Evolutionary conservation across 2,113 vertebrate genomes (phyloP).

Genomic region (Siphamia tubifer): DNA sequence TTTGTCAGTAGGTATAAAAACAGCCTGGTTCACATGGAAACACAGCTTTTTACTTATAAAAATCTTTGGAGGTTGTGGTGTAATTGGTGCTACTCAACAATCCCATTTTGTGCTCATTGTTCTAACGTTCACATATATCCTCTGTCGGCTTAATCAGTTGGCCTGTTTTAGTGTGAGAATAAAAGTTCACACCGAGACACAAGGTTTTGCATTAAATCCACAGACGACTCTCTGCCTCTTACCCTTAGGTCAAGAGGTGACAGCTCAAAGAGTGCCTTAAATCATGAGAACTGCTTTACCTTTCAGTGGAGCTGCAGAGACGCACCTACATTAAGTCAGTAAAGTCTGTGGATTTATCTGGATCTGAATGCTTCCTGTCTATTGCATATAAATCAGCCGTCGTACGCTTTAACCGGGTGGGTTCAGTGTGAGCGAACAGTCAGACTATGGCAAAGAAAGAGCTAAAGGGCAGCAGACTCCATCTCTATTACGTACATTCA

Average conservation of each 20-base stretch:
- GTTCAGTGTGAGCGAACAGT: slow-evolving; percentile 35
- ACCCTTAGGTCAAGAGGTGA: slow-evolving; percentile 73
- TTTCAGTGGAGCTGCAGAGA: slow-evolving; percentile 58
- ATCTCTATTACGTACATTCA: not conserved
- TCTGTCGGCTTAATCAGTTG: slow-evolving; percentile 41
- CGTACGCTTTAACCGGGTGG: slow-evolving; percentile 35
- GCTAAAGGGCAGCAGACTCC: not conserved
- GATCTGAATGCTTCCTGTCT: slow-evolving; percentile 61
- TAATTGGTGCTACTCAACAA: slow-evolving; percentile 33
- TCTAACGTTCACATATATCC: slow-evolving; percentile 37
- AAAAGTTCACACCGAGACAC: slow-evolving; percentile 53
- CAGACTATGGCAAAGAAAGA: not conserved
- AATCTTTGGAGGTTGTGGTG: slow-evolving; percentile 14
- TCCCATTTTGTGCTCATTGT: too few species aligned
- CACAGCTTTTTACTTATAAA: not conserved
- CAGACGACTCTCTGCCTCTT: slow-evolving; percentile 62
- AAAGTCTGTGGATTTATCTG: slow-evolving; percentile 77
- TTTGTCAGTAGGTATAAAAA: slow-evolving; percentile 11
- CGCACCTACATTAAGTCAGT: slow-evolving; percentile 69
- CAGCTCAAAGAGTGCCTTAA: slow-evolving; percentile 69
- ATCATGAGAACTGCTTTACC: slow-evolving; percentile 79
- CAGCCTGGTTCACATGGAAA: slow-evolving; percentile 42
- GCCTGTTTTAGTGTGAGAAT: slow-evolving; percentile 67
- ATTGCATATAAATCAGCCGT: slow-evolving; percentile 76
- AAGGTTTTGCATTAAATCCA: slow-evolving; percentile 65